phyloP scores from a whole-genome alignment of 1,140 invertebrate species.

The Ditylenchus dipsaci region DNA sequence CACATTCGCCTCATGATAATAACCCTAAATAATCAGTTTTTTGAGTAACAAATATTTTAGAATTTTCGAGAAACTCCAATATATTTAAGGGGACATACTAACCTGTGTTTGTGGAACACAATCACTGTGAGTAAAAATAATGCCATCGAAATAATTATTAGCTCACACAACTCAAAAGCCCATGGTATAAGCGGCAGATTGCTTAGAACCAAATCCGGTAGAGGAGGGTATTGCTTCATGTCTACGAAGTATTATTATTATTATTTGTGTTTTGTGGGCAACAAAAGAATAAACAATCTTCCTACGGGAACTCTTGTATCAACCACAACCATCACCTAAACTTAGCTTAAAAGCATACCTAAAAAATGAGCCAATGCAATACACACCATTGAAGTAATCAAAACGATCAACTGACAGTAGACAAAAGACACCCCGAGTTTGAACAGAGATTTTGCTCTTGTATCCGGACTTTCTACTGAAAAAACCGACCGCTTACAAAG shows the following conservation, averaged over 20 bases:
- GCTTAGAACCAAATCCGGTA: slow-evolving; percentile 87
- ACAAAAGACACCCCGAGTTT: slow-evolving; percentile 66
- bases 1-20: too few species aligned
- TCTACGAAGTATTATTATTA: slow-evolving; percentile 59
- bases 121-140: slow-evolving; percentile 82
- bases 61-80: too few species aligned
- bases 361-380: slow-evolving; percentile 56
- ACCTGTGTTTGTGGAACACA: slow-evolving; percentile 91
- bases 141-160: slow-evolving; percentile 83
- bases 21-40: too few species aligned
- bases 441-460: slow-evolving; percentile 56
- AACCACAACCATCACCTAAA: slow-evolving; percentile 96
- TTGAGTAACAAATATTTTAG: too few species aligned
- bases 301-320: slow-evolving; percentile 84
- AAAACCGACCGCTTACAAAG: slow-evolving; percentile 13
- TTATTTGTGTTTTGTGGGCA: too few species aligned
- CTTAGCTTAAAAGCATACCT: slow-evolving; percentile 88
- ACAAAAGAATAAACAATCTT: slow-evolving; percentile 57
- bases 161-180: slow-evolving; percentile 97
- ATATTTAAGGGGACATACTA: too few species aligned
- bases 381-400: too few species aligned
- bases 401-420: too few species aligned
- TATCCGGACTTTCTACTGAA: slow-evolving; percentile 48
- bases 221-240: slow-evolving; percentile 97
- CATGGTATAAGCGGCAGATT: slow-evolving; percentile 97